Conservation (phyloP, 2,113 vertebrate species). For the Odontesthes bonariensis region DNA sequence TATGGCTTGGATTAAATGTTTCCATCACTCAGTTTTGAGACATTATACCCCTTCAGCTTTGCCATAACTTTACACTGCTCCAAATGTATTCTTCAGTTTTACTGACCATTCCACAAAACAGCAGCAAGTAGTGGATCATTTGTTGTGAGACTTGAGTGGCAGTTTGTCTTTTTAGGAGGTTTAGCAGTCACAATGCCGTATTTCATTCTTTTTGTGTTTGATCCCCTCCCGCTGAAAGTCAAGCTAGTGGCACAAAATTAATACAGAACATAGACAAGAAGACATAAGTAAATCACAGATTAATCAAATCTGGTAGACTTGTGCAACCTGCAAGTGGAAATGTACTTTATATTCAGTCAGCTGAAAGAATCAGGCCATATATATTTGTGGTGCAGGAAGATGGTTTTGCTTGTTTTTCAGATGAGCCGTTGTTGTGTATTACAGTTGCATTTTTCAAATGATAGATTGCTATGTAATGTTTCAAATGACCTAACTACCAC, state of each 20-base stretch:
- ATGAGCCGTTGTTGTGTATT: background rate
- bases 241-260: background rate
- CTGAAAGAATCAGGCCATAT: conserved; percentile 9
- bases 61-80: conserved; percentile 10
- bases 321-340: conserved; percentile 34
- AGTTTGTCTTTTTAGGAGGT: conserved; percentile 22
- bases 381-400: background rate
- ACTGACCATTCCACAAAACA: conserved; percentile 12
- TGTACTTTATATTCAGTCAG: background rate
- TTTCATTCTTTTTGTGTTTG: background rate
- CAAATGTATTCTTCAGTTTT: background rate
- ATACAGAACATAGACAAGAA: background rate
- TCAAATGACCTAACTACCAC: background rate
- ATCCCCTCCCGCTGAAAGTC: conserved; percentile 10
- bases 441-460: background rate
- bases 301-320: conserved; percentile 11
- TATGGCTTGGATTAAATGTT: conserved; percentile 16
- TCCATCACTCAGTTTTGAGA: conserved; percentile 9
- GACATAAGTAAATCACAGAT: conserved; percentile 11
- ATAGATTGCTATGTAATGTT: background rate
- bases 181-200: background rate
- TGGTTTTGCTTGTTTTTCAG: background rate
- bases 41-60: conserved; percentile 26
- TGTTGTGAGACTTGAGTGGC: conserved; percentile 2
- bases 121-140: conserved; percentile 13